Percentiles rank a stretch among this genome's conserved stretches.
phyloP scores from a whole-genome alignment of 1,140 invertebrate species.

The Diorhabda sublineata region DNA sequence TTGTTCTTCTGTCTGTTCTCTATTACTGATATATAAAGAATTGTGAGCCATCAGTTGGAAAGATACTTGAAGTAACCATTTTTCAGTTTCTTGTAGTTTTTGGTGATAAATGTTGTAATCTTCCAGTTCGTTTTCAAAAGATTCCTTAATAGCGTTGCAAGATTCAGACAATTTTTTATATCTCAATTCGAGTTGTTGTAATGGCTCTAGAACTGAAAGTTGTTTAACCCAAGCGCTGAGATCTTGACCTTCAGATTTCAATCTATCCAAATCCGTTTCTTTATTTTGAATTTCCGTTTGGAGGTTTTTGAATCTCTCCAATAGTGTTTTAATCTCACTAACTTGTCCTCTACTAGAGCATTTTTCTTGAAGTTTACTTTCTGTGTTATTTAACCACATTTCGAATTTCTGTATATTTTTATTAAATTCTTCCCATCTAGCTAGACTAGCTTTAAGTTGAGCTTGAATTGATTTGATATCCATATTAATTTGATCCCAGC shows the following conservation, averaged over 20 bases:
- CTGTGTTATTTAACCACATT: slow-evolving; percentile 66
- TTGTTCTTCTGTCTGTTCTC: slow-evolving; percentile 87
- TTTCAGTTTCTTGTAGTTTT: slow-evolving; percentile 88
- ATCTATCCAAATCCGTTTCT: slow-evolving; percentile 65
- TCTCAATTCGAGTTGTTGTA: slow-evolving; percentile 60
- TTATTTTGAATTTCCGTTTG: slow-evolving; percentile 71
- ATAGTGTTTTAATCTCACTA: slow-evolving; percentile 84
- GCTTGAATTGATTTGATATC: slow-evolving; percentile 74
- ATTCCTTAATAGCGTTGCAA: slow-evolving; percentile 58
- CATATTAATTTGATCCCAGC: slow-evolving; percentile 79
- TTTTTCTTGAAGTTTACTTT: slow-evolving; percentile 58
- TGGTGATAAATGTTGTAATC: slow-evolving; percentile 85
- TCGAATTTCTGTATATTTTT: slow-evolving; percentile 65
- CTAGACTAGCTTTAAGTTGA: slow-evolving; percentile 70
- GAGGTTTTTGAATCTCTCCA: slow-evolving; percentile 79
- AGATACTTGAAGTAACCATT: slow-evolving; percentile 91
- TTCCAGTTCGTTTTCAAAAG: slow-evolving; percentile 73
- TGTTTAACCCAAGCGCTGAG: slow-evolving; percentile 66
- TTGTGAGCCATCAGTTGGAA: slow-evolving; percentile 96
- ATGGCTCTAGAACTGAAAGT: slow-evolving; percentile 57
- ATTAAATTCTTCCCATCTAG: slow-evolving; percentile 77
- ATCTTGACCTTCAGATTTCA: slow-evolving; percentile 67
- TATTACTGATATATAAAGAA: slow-evolving; percentile 85
- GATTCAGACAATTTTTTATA: slow-evolving; percentile 60
- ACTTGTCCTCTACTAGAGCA: slow-evolving; percentile 75